Evolutionary conservation across 2,888 invertebrate species (phyloP).

Genomic region (Cactoblastis cactorum): DNA sequence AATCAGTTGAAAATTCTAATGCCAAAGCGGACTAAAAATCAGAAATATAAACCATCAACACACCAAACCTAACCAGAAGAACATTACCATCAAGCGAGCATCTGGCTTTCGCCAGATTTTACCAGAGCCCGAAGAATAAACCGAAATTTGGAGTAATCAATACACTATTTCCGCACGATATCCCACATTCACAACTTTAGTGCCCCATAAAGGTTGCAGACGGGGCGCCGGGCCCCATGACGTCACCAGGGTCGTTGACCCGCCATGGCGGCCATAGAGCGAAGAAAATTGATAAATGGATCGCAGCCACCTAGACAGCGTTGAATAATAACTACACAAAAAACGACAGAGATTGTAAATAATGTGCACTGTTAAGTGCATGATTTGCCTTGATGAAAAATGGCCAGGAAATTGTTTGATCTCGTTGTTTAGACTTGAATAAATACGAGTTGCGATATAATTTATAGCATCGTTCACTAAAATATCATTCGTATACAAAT

Average conservation of each 20-base stretch:
- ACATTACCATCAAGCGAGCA: no score
- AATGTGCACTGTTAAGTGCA: background rate
- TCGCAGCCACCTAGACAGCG: conserved; percentile 8
- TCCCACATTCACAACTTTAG: background rate
- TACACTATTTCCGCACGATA: background rate
- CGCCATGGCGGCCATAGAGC: conserved; percentile 28
- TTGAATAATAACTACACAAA: background rate
- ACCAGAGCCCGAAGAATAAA: background rate
- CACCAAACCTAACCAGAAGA: no score
- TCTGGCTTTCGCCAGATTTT: background rate
- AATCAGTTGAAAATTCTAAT: no score
- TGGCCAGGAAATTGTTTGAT: no score
- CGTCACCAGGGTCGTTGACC: conserved; percentile 39
- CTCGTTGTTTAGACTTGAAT: no score
- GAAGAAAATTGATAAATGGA: conserved; percentile 28
- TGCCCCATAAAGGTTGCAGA: conserved; percentile 10
- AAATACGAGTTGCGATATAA: no score
- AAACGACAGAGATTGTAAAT: background rate
- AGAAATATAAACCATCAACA: no score
- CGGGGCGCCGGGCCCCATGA: conserved; percentile 37
- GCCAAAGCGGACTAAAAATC: no score
- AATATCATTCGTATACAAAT: no score
- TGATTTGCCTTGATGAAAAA: background rate
- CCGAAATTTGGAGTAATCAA: background rate
- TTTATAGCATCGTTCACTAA: no score